Evolutionary conservation across 2,113 vertebrate species (phyloP).

Genomic region (Acrocephalus kingi): DNA sequence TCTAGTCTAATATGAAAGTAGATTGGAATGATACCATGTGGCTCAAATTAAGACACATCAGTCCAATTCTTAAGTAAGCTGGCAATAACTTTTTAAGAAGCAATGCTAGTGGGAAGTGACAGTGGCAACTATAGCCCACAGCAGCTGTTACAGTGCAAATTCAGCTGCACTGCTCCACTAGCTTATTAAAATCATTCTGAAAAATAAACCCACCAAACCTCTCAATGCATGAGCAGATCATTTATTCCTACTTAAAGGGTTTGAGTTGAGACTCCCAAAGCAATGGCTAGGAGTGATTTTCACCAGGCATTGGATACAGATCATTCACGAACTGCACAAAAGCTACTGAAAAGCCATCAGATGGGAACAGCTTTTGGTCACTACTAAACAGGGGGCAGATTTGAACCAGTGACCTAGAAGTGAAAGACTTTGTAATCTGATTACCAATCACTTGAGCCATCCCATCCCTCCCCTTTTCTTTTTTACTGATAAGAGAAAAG

Average conservation of each 20-base stretch:
- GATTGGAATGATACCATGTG: not conserved
- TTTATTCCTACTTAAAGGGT: slow-evolving; percentile 10
- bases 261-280: not conserved
- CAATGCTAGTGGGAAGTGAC: not conserved
- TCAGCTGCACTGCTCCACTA: not conserved
- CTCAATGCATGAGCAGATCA: not conserved
- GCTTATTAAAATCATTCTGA: slow-evolving; percentile 9
- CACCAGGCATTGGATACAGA: slow-evolving; percentile 36
- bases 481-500: slow-evolving; percentile 70
- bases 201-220: not conserved
- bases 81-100: slow-evolving; percentile 32
- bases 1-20: not conserved
- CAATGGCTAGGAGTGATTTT: slow-evolving; percentile 15
- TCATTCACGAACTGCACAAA: slow-evolving; percentile 59
- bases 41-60: slow-evolving; percentile 43
- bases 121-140: not conserved
- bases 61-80: slow-evolving; percentile 43
- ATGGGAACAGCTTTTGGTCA: slow-evolving; percentile 69
- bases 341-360: slow-evolving; percentile 67
- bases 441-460: slow-evolving; percentile 74
- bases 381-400: slow-evolving; percentile 69
- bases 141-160: not conserved
- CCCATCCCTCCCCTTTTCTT: slow-evolving; percentile 59
- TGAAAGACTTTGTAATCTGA: slow-evolving; percentile 77
- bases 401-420: slow-evolving; percentile 76